Percentiles rank a stretch among this genome's conserved stretches.
Conservation (phyloP, 2,113 vertebrate species). For the Peromyscus californicus region DNA sequence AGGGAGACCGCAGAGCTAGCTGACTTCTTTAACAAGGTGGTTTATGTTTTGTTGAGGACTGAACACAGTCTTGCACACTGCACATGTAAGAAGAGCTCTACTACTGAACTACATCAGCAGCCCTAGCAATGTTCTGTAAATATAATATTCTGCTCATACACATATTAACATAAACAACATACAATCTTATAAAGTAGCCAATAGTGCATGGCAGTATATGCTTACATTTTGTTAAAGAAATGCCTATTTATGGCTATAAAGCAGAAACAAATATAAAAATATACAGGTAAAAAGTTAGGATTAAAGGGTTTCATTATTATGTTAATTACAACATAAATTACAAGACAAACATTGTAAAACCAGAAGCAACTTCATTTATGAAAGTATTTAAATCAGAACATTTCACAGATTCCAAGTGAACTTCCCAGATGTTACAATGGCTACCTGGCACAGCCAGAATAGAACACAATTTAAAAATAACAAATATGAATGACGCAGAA, state of each 20-base stretch:
- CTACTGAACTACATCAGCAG: neutral
- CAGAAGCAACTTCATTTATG: neutral
- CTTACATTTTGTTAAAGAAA: neutral
- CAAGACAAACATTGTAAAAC: conserved; percentile 38
- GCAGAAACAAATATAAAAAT: conserved; percentile 34
- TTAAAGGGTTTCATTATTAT: neutral
- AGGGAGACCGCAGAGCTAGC: no score
- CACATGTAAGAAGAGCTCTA: no score
- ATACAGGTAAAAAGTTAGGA: neutral
- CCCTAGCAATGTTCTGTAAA: neutral
- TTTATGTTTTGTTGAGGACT: neutral
- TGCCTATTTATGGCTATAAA: neutral
- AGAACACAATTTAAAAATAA: conserved; percentile 28
- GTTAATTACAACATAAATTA: conserved; percentile 36
- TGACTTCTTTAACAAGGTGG: conserved; percentile 10
- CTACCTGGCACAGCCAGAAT: neutral
- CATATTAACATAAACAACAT: neutral
- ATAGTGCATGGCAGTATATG: neutral
- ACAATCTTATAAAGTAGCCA: neutral
- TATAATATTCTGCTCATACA: conserved; percentile 19
- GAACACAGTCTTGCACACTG: neutral
- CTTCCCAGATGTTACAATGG: neutral
- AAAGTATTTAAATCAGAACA: conserved; percentile 41
- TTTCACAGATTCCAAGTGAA: neutral
- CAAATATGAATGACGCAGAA: neutral